Percentiles rank a stretch among this genome's conserved stretches.
Conservation (phyloP, 2,888 invertebrate species). For the Drosophila yooni region DNA sequence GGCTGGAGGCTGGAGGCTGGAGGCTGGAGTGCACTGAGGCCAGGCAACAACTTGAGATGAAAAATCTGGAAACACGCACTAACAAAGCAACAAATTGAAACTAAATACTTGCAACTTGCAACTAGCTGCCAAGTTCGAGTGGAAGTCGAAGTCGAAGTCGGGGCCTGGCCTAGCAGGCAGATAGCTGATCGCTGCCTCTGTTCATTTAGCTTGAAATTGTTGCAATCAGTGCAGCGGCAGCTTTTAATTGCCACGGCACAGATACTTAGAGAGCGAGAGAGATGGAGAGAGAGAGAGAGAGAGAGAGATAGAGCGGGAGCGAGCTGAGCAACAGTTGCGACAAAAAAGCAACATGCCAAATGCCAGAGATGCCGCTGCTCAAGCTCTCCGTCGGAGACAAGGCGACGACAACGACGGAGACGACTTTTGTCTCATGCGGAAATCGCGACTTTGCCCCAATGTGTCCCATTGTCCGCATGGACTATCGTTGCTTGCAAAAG, state of each 20-base stretch:
- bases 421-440: constrained; percentile 69
- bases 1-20: neutral
- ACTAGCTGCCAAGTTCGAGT: constrained; percentile 12
- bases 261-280: constrained; percentile 8
- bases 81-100: constrained; percentile 84
- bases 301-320: constrained; percentile 2
- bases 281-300: constrained; percentile 7
- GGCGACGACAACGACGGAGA: constrained; percentile 29
- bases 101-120: constrained; percentile 84
- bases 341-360: constrained; percentile 69
- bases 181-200: constrained; percentile 59
- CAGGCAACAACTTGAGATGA: constrained; percentile 52
- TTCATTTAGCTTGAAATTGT: constrained; percentile 80
- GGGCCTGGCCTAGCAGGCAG: constrained; percentile 28
- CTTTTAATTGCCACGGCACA: constrained; percentile 67
- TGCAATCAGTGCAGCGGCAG: constrained; percentile 77
- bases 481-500: constrained; percentile 71
- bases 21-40: constrained; percentile 24
- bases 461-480: constrained; percentile 45
- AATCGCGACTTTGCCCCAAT: constrained; percentile 51
- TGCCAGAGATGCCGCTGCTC: constrained; percentile 66
- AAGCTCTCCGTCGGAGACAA: constrained; percentile 58
- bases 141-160: constrained; percentile 9
- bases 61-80: constrained; percentile 76
- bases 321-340: constrained; percentile 49